Evolutionary conservation across 2,797 vertebrate genomes (phyloP), one percentile per base, ranked within the genome.

Genomic region (Luscinia megarhynchos): DNA sequence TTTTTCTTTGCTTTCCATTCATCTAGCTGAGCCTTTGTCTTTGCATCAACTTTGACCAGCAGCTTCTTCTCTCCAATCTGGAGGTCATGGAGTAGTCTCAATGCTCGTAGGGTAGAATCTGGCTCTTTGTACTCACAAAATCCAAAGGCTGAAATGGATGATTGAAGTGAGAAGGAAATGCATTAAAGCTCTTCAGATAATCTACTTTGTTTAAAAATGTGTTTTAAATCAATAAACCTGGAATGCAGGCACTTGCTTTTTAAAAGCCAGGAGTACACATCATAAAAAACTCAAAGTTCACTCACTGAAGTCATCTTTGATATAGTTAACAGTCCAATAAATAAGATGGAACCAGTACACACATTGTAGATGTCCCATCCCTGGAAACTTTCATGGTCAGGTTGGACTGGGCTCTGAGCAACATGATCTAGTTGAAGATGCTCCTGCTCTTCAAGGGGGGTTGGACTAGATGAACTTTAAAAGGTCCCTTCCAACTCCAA

Each of bases 91-190:
- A 99, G 98, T 73, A 99, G 97, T 84, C 99, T 98, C 76, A 99
- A 97, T 10, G 99, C 98, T 84, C 99, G 98, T 38, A 99, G 97
- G 2, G 99, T 99, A 66, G 99, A 99, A 93, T 99, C 99, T 36
- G 99, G 99, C 94, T 99, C 99, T 94, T 99, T 99, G 96, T 99
- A 99, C 91, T 99, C 99, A 96, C 99, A 99, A 98, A 99, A 99
- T 48, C 99, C 99, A 97, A 99, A 99, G 12, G 99, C 99, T 99
- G 97, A 81, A 96, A 97, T 20, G 15, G 50, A 97, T 48, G 7
- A 92, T 87, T 59, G 88, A 96, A 68, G 80, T 46, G 20, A 82
- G 64, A 91, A 86, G 16, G 43, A 32, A 15, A 61, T 7, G 4
- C 7, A 36, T 85, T 67, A 68, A 59, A 79, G 11, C 11, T 84